Conservation (phyloP, 2,797 vertebrate genomes). For the Lerista edwardsae region DNA sequence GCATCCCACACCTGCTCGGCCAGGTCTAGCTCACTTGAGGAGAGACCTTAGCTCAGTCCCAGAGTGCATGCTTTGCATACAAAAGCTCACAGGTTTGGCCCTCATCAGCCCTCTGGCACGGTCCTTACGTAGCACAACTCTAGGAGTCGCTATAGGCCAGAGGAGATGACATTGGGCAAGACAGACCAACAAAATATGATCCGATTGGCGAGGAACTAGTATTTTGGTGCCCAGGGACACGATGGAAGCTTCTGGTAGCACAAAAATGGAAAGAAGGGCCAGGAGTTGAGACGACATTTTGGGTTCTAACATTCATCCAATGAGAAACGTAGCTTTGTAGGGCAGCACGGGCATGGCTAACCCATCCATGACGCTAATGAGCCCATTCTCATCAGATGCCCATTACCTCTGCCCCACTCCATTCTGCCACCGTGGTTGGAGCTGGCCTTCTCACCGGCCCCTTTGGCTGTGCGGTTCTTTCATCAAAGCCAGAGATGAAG, state of each 20-base stretch:
- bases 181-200: neutral
- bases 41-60: too few species aligned
- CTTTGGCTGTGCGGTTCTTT: too few species aligned
- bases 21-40: too few species aligned
- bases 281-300: neutral
- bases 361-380: too few species aligned
- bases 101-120: neutral
- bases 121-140: too few species aligned
- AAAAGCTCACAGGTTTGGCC: neutral
- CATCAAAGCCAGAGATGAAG: too few species aligned
- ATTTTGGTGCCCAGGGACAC: neutral
- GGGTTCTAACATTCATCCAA: neutral
- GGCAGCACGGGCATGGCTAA: too few species aligned
- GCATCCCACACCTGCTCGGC: neutral
- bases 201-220: too few species aligned
- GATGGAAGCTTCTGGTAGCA: neutral
- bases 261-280: neutral
- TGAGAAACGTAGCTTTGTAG: neutral
- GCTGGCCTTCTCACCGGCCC: too few species aligned
- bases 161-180: accelerated
- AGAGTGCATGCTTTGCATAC: neutral
- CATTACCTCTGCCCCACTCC: too few species aligned
- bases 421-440: too few species aligned
- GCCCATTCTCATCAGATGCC: too few species aligned
- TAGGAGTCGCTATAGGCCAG: neutral